Evolutionary conservation across 2,888 invertebrate species (phyloP).

Genomic region (Pilophorus perplexus): DNA sequence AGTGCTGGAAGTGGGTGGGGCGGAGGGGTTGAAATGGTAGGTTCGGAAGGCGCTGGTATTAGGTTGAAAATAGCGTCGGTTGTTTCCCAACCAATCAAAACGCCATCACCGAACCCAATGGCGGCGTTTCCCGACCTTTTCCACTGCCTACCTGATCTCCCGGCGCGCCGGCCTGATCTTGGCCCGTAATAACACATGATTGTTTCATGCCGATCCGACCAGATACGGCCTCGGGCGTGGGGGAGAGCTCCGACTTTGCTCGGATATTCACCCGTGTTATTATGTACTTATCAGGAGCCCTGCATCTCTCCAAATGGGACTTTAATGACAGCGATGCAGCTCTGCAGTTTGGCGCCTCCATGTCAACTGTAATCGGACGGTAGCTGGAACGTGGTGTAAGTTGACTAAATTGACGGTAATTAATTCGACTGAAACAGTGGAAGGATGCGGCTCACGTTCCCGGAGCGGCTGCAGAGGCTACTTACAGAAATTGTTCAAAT

Average conservation of each 20-base stretch:
- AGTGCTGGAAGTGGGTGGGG: not conserved
- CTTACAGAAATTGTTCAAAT: too few species aligned
- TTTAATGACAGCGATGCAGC: constrained; percentile 21
- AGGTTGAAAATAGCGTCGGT: constrained; percentile 9
- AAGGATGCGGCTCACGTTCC: too few species aligned
- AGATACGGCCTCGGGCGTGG: not conserved
- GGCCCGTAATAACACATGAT: constrained; percentile 39
- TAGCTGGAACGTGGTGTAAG: too few species aligned
- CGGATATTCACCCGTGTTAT: constrained; percentile 35
- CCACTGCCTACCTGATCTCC: too few species aligned
- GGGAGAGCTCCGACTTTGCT: not conserved
- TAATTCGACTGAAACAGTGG: too few species aligned
- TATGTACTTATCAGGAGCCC: constrained; percentile 34
- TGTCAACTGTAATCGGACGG: too few species aligned
- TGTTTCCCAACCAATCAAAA: constrained; percentile 46
- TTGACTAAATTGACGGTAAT: too few species aligned
- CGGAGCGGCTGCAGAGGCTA: too few species aligned
- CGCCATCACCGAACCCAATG: constrained; percentile 38
- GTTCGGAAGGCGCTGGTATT: constrained; percentile 11
- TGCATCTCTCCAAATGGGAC: constrained; percentile 30
- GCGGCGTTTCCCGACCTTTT: constrained; percentile 11
- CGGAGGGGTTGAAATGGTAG: constrained; percentile 26
- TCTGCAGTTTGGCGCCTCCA: too few species aligned
- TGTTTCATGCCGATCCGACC: constrained; percentile 32
- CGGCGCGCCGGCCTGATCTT: too few species aligned